phyloP scores from a whole-genome alignment of 2,113 vertebrate genomes.

The mouse (Mus musculus) region GRCm39 chr11:111188001-111188500 shows the following conservation, averaged over 20 bases:
- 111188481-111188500: not conserved
- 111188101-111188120: too few relatives aligned
- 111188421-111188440: not conserved
- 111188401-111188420: not conserved
- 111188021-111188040: constrained; percentile 38
- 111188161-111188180: not conserved
- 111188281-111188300: not conserved
- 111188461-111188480: not conserved
- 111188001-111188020: constrained; percentile 45
- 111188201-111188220: not conserved
- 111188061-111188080: constrained; percentile 20
- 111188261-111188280: not conserved
- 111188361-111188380: not conserved
- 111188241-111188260: too few relatives aligned
- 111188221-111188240: not conserved
- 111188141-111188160: not conserved
- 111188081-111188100: not conserved
- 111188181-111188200: constrained; percentile 6
- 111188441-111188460: not conserved
- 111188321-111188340: not conserved
- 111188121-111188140: not conserved
- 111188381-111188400: not conserved
- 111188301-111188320: not conserved
- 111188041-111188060: constrained; percentile 15
- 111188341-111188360: not conserved